A percentile compares a stretch with the other conserved stretches of the same genome.
phyloP scores from a whole-genome alignment of 2,797 vertebrate species.

The Pangasius mekongensis region DNA sequence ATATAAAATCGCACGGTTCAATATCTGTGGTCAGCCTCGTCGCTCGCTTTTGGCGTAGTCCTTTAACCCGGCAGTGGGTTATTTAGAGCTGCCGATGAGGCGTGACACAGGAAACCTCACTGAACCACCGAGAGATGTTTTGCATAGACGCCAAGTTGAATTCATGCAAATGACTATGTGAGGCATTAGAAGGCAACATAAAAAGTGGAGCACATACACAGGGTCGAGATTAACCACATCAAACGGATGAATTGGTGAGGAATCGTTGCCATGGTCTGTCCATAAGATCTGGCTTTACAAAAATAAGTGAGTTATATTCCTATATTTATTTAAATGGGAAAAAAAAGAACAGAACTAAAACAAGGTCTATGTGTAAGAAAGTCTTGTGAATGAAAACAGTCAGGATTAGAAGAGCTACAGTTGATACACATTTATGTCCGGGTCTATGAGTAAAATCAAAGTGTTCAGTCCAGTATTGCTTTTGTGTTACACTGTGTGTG shows the following conservation, averaged over 20 bases:
- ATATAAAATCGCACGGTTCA: conserved; percentile 50
- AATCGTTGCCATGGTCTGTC: conserved; percentile 52
- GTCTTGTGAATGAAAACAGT: conserved; percentile 57
- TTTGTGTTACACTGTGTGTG: conserved; percentile 57
- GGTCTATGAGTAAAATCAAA: conserved; percentile 49
- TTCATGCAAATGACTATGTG: conserved; percentile 72
- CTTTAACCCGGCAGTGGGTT: conserved; percentile 40
- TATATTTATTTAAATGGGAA: conserved; percentile 57
- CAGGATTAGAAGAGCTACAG: conserved; percentile 58
- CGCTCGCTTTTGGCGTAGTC: conserved; percentile 42
- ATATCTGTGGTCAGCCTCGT: conserved; percentile 39
- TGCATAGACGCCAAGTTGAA: conserved; percentile 80
- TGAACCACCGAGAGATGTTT: conserved; percentile 66
- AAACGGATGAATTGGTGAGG: conserved; percentile 55
- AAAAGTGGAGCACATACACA: conserved; percentile 17
- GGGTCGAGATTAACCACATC: conserved; percentile 42
- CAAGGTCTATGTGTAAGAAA: conserved; percentile 50
- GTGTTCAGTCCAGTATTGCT: conserved; percentile 71
- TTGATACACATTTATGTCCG: conserved; percentile 46
- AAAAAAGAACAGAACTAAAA: conserved; percentile 32
- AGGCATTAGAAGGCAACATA: conserved; percentile 20
- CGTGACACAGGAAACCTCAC: conserved; percentile 49
- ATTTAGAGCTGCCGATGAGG: conserved; percentile 46
- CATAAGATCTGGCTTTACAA: conserved; percentile 70
- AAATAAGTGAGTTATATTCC: conserved; percentile 75